These are phyloP conservation scores for Heliornis fulica DNA, from an alignment of 2,113 vertebrate species.

Conservation along the genomic window DNA sequence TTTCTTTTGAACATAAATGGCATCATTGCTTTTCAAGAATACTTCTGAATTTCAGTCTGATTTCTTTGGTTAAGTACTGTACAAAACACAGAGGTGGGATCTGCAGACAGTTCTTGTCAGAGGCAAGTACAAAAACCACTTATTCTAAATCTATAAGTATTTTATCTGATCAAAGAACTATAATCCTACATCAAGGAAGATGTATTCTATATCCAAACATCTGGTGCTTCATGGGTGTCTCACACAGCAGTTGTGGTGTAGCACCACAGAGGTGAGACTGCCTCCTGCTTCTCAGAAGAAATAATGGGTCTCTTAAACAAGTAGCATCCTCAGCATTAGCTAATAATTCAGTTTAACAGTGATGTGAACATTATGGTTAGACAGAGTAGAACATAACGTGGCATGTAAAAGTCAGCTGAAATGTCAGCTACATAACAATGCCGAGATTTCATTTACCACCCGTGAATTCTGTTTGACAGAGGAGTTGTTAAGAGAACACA, in stretches of 20 bases:
- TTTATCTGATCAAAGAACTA: neutral
- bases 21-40: neutral
- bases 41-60: neutral
- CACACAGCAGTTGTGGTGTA: neutral
- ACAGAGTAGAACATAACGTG: neutral
- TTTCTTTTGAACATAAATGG: neutral
- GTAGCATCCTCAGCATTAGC: neutral
- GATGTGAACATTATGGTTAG: neutral
- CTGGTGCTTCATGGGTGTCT: neutral
- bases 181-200: neutral
- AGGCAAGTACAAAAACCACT: neutral
- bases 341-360: neutral
- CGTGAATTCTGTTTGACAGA: neutral
- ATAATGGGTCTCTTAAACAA: neutral
- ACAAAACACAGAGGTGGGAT: neutral
- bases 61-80: neutral
- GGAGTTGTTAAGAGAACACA: neutral
- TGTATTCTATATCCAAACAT: neutral
- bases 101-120: neutral
- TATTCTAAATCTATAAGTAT: neutral
- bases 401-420: neutral
- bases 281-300: neutral
- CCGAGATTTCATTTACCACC: neutral
- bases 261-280: neutral
- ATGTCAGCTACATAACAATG: neutral